phyloP scores from a whole-genome alignment of 2,888 invertebrate species.

The Oscheius sp. region DNA sequence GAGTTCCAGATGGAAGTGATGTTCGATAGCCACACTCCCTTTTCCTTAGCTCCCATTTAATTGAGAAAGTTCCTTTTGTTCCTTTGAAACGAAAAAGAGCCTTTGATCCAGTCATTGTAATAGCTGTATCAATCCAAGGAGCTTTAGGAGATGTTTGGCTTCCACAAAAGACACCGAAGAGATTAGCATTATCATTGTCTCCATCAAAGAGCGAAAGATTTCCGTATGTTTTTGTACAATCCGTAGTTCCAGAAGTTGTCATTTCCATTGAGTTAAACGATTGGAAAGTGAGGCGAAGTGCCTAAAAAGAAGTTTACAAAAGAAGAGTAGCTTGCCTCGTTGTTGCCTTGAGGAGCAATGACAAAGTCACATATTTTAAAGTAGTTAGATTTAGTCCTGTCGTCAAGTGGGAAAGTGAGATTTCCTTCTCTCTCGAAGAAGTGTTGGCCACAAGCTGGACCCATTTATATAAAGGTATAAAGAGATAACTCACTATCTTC shows the following conservation, averaged over 20 bases:
- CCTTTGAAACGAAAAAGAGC: slow-evolving; percentile 50
- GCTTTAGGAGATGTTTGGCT: slow-evolving; percentile 26
- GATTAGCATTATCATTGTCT: slow-evolving; percentile 32
- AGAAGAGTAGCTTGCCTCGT: slow-evolving; percentile 4
- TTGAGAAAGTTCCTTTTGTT: slow-evolving; percentile 36
- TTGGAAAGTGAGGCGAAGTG: slow-evolving; percentile 45
- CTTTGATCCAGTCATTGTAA: slow-evolving; percentile 47
- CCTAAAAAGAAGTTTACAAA: slow-evolving; percentile 22
- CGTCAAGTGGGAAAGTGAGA: slow-evolving; percentile 31
- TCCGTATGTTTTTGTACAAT: slow-evolving; percentile 42
- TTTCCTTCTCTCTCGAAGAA: slow-evolving; percentile 35
- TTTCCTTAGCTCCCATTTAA: slow-evolving; percentile 41
- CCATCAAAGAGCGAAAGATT: slow-evolving; percentile 52
- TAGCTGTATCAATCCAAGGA: slow-evolving; percentile 35
- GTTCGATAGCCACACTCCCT: slow-evolving; percentile 50
- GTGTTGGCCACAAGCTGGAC: slow-evolving; percentile 37
- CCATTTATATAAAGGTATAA: neutral
- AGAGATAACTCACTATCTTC: slow-evolving; percentile 48
- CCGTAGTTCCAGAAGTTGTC: slow-evolving; percentile 34
- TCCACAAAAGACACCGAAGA: slow-evolving; percentile 50
- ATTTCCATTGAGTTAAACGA: slow-evolving; percentile 40
- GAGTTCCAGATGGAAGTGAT: slow-evolving; percentile 36
- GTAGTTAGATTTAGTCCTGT: too few relatives aligned
- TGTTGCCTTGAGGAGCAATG: slow-evolving; percentile 16
- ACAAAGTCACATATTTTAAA: slow-evolving; percentile 30